Conservation (phyloP, 1,140 invertebrate species). For the Drosophila pachea region DNA sequence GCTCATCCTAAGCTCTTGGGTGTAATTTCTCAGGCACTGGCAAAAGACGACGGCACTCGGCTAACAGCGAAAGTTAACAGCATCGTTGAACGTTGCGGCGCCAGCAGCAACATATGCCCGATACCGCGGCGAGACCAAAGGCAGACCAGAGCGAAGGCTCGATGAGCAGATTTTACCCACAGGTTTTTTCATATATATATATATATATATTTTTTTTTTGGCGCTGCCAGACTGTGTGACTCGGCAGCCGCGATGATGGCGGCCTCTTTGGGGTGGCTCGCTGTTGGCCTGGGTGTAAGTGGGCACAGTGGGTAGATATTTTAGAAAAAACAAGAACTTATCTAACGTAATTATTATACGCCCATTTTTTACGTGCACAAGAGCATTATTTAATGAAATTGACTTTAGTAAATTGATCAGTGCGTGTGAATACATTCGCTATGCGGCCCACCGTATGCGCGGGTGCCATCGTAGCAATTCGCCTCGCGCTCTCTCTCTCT, state of each 20-base stretch:
- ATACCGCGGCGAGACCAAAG: conserved; percentile 17
- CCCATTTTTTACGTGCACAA: neutral
- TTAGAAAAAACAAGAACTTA: neutral
- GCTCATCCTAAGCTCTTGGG: conserved; percentile 59
- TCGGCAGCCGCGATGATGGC: conserved; percentile 12
- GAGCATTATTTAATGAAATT: neutral
- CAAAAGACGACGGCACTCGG: conserved; percentile 29
- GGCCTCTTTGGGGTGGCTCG: neutral
- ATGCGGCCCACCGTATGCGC: conserved; percentile 6
- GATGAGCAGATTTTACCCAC: conserved; percentile 15
- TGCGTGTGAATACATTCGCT: neutral
- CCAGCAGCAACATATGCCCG: conserved; percentile 29
- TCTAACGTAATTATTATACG: neutral
- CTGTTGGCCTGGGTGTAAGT: conserved; percentile 12
- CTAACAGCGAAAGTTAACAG: conserved; percentile 54
- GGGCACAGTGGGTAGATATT: conserved; percentile 29
- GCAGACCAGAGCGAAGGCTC: conserved; percentile 15
- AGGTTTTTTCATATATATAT: conserved; percentile 1
- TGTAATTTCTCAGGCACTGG: conserved; percentile 56
- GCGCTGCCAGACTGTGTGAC: conserved; percentile 62
- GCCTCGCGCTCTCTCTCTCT: conserved; percentile 4
- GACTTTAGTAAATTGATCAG: too few species aligned
- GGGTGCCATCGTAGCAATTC: conserved; percentile 8
- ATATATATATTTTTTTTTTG: conserved; percentile 4
- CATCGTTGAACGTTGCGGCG: conserved; percentile 28